Base-by-base conservation (phyloP, 2,113 vertebrate species). In the Archilochus colubris region DNA sequence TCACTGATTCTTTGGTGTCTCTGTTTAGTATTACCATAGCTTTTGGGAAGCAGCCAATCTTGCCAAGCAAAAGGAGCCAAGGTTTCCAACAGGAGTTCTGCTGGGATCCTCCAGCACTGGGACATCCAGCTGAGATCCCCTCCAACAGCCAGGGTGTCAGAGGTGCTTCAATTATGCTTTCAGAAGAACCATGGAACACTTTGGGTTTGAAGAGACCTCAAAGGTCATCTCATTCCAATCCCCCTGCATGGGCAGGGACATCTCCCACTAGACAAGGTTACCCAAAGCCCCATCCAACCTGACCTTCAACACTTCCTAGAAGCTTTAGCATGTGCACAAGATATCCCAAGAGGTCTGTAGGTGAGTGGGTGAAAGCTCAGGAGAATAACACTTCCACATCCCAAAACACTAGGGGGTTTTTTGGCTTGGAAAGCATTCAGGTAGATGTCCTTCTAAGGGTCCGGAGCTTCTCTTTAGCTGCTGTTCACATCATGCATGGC, bases 401-500 rank as follows among this genome's bases (percentile, higher is more conserved):
- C n/a, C 19, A 13, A 85, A 72, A 15, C 8, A 38, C 62, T 16
- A n/a, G 27, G 21, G 69, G 79, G 64, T 61, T 24, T 68, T 79
- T 75, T 54, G 36, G 20, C 44, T 63, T 31, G n/a, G 63, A 68
- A 79, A 76, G 23, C 43, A 5, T 27, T 9, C 30, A n/a, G 58
- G 33, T 6, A 89, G 16, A 40, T 64, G 54, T 33, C 46, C 64
- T 76, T 76, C 44, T 40, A 12, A 64, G 69, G 28, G 19, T 36
- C 28, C n/a, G 7, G 31, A 82, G 13, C 80, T 10, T 51, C 48
- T 53, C 15, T 24, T 74, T 38, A 22, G 7, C 58, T 79, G 44
- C 53, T 61, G 12, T 7, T 83, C 53, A 13, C n/a, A 44, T 33
- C 3, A 1, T 0, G 18, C 0, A 0, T 28, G 22, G 64, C 51